These are phyloP conservation scores for Rhinolophus ferrumequinum DNA, from an alignment of 2,113 vertebrate species.

Conservation along the genomic window DNA sequence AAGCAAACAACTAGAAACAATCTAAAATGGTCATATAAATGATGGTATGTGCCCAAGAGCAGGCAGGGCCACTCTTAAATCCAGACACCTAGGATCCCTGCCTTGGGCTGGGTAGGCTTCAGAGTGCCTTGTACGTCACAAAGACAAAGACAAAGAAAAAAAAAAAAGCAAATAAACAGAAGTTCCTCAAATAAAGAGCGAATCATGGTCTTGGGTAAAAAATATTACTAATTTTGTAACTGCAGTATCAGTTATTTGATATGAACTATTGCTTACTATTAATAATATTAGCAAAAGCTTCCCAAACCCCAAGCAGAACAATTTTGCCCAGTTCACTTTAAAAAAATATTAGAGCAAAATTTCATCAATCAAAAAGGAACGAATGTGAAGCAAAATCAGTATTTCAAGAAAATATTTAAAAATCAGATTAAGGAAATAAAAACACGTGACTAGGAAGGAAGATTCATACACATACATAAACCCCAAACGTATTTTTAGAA, in stretches of 20 bases:
- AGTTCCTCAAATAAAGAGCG: neutral
- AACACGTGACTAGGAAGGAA: neutral
- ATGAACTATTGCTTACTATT: neutral
- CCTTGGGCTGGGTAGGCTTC: neutral
- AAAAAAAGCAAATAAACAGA: neutral
- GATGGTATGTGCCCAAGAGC: neutral
- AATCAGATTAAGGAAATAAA: conserved; percentile 14
- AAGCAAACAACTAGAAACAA: neutral
- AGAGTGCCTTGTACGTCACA: neutral
- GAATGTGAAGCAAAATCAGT: neutral
- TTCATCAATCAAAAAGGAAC: neutral
- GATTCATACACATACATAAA: neutral
- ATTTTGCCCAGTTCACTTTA: neutral
- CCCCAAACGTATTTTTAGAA: neutral
- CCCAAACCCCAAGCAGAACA: neutral
- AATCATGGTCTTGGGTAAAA: neutral
- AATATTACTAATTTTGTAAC: neutral
- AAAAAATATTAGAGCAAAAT: neutral
- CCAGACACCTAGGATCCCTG: rapidly evolving
- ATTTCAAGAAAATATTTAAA: conserved; percentile 6
- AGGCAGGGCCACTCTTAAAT: neutral
- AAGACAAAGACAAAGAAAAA: neutral
- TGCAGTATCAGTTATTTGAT: neutral
- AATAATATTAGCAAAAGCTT: neutral
- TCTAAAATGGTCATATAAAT: neutral